Base-by-base conservation (phyloP, 1,140 invertebrate genomes). In the Lethrus apterus region DNA sequence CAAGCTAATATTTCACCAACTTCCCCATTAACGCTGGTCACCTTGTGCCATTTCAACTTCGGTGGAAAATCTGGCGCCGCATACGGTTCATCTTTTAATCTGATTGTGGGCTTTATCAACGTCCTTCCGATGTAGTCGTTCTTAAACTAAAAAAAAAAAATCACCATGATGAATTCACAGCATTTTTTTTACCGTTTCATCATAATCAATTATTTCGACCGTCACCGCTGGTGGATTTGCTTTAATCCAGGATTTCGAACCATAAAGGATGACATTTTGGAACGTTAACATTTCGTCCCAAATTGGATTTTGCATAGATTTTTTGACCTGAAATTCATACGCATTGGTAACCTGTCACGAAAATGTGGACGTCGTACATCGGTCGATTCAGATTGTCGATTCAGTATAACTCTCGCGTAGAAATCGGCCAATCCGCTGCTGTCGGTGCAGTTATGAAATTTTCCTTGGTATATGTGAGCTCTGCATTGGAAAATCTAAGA, bases 401-500 rank as follows among this genome's bases (percentile, higher is more conserved):
- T 33, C n/a, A 44, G 14, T 21, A 68, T 62, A 4, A 78, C 62
- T 14, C 69, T 56, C 2, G 77, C 51, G 24, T 74, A 69, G 14
- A 74, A 68, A 62, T 79, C 71, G 45, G 69, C 66, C 35, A 77
- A 60, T 15, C 67, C 71, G 23, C 65, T 72, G 23, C 64, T 58
- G 47, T 79, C 73, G 48, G 64, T 64, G 2, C 74, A 73, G 1
- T 72, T 71, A 31, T 70, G 67, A 35, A 80, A 70, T 46, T 72
- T 73, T 19, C 77, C 77, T 68, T 80, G 76, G 63, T 78, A 78
- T 47, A 80, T 69, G 48, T 79, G 75, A 3, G 74, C 70, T 48
- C 72, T 67, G 21, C 75, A 67, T 50, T 75, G 71, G 46, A 73
- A 78, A 23, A 53, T 62, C 68, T 66, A 45, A 35, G n/a, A n/a